These are phyloP conservation scores for Tragelaphus buxtoni DNA, from an alignment of 2,113 vertebrate genomes.

Conservation along the genomic window DNA sequence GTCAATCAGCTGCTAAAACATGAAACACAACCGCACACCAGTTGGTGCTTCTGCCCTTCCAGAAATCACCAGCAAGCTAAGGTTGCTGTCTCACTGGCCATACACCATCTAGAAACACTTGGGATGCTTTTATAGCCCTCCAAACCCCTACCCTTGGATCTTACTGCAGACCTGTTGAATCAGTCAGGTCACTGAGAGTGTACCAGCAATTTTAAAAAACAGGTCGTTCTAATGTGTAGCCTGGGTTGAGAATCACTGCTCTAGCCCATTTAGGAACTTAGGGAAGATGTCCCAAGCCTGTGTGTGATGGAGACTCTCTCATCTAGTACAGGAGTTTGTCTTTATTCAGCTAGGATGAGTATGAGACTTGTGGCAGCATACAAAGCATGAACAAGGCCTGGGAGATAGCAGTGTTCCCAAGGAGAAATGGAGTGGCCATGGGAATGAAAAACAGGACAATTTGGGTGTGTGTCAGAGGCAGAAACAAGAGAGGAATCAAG, in stretches of 20 bases:
- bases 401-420: not conserved
- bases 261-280: not conserved
- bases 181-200: not conserved
- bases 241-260: not conserved
- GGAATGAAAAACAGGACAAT: not conserved
- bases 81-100: not conserved
- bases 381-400: not conserved
- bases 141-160: not conserved
- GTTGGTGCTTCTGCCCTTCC: not conserved
- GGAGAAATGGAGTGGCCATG: not conserved
- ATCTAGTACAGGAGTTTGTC: not conserved
- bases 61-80: not conserved
- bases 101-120: not conserved
- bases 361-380: not conserved
- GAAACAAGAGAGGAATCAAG: not conserved
- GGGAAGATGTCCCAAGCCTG: not conserved
- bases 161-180: not conserved
- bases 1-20: not conserved
- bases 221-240: not conserved
- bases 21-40: not conserved
- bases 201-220: not conserved
- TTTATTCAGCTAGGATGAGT: not conserved
- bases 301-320: not conserved
- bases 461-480: not conserved
- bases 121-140: not conserved